phyloP scores from a whole-genome alignment of 2,113 vertebrate species.

The Electrona antarctica region DNA sequence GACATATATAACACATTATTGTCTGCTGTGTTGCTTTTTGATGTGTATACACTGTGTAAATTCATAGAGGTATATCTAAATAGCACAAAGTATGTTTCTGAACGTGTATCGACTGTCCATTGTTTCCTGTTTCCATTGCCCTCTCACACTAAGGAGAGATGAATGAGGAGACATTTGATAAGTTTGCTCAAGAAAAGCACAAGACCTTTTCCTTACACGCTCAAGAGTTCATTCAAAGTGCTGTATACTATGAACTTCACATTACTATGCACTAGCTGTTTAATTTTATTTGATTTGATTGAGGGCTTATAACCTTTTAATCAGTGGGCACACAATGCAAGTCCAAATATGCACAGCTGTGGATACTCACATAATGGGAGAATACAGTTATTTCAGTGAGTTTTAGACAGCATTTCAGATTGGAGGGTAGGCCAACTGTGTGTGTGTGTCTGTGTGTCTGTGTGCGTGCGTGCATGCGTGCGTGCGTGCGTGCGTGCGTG shows the following conservation, averaged over 20 bases:
- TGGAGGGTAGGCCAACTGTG: background rate
- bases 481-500: background rate
- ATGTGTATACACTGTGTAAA: too few species aligned
- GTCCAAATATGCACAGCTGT: conserved; percentile 62
- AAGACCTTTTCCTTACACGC: conserved; percentile 33
- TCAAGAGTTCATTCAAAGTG: conserved; percentile 47
- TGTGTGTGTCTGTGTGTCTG: background rate
- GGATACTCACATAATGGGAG: conserved; percentile 68
- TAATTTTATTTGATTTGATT: conserved; percentile 68
- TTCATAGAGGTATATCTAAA: background rate
- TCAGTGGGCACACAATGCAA: conserved; percentile 36
- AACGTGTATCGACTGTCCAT: background rate
- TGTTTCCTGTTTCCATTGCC: background rate
- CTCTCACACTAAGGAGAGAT: background rate
- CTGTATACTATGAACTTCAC: conserved; percentile 44
- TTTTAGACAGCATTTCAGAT: too few species aligned
- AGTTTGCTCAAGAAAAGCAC: conserved; percentile 12
- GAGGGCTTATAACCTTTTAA: conserved; percentile 50
- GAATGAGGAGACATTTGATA: background rate
- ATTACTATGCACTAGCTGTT: conserved; percentile 45
- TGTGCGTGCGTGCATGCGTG: background rate
- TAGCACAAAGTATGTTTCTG: background rate
- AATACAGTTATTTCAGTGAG: conserved; percentile 65
- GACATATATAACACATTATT: too few species aligned
- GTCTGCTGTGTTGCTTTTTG: too few species aligned